A percentile compares a stretch with the other conserved stretches of the same genome.
phyloP scores from a whole-genome alignment of 2,888 invertebrate genomes.

The Unio delphinus region DNA sequence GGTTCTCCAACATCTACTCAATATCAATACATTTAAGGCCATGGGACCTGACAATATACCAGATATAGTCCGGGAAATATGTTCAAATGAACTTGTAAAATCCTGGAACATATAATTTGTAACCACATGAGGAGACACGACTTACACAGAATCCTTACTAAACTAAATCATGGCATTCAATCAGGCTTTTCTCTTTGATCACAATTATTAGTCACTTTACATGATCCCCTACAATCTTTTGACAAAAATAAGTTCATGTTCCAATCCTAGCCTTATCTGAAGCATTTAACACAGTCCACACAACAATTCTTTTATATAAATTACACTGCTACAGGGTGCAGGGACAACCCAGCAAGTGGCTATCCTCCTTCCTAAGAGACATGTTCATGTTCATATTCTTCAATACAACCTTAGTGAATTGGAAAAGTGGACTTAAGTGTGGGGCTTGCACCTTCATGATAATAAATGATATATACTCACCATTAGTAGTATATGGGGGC shows the following conservation, averaged over 20 bases:
- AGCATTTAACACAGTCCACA: background rate
- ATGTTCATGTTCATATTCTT: slow-evolving; percentile 3
- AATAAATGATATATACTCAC: too few relatives aligned
- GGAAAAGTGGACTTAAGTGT: too few relatives aligned
- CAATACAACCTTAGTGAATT: too few relatives aligned
- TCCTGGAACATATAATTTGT: slow-evolving; percentile 14
- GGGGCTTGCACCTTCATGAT: too few relatives aligned
- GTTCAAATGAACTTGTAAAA: slow-evolving; percentile 6
- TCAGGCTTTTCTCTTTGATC: slow-evolving; percentile 14
- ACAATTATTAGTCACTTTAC: slow-evolving; percentile 3
- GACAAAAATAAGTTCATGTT: slow-evolving; percentile 6
- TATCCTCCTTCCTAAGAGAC: slow-evolving; percentile 3
- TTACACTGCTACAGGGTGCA: slow-evolving; percentile 6
- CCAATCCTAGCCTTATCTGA: slow-evolving; percentile 4
- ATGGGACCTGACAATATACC: too few relatives aligned
- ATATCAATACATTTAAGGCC: too few relatives aligned
- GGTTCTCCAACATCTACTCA: too few relatives aligned
- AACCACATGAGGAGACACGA: slow-evolving; percentile 10
- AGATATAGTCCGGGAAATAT: slow-evolving; percentile 9
- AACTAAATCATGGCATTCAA: slow-evolving; percentile 11
- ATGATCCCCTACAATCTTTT: background rate
- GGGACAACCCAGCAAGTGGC: background rate
- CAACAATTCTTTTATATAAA: slow-evolving; percentile 7
- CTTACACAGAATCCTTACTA: slow-evolving; percentile 3
- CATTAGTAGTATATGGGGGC: too few relatives aligned